These are phyloP conservation scores for Charadrius vociferus DNA, from an alignment of 2,113 vertebrate species.

Conservation along the genomic window DNA sequence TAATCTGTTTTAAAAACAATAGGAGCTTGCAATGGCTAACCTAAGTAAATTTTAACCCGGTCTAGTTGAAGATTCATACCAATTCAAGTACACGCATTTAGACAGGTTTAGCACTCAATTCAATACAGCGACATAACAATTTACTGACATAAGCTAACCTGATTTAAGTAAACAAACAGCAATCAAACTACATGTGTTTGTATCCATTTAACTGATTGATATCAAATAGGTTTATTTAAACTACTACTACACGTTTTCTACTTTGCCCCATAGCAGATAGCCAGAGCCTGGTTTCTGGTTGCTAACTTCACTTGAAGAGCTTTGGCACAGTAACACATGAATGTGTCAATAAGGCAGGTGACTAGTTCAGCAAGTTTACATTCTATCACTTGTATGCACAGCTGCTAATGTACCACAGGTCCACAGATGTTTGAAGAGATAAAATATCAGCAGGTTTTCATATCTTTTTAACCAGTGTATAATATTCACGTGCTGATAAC, in stretches of 20 bases:
- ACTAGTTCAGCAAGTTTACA: conserved; percentile 6
- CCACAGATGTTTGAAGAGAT: conserved; percentile 50
- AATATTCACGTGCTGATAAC: background rate
- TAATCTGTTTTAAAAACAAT: background rate
- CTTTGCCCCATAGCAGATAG: background rate
- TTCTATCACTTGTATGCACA: conserved; percentile 54
- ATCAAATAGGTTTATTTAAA: conserved; percentile 22
- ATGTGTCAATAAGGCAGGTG: conserved; percentile 12
- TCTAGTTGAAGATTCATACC: background rate
- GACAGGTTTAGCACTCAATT: background rate
- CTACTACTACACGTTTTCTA: background rate
- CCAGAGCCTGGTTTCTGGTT: background rate
- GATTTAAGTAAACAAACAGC: conserved; percentile 12
- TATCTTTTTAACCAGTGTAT: background rate
- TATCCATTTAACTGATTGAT: background rate
- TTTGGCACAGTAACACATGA: background rate
- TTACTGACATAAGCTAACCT: background rate
- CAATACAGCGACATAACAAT: background rate
- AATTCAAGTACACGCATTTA: background rate
- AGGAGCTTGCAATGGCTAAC: background rate
- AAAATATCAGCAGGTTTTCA: conserved; percentile 1
- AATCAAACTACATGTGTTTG: background rate
- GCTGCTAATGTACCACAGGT: background rate
- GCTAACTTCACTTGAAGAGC: background rate
- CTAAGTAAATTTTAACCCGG: background rate